Conservation (phyloP, 1,140 invertebrate genomes). For the Hylaeus anthracinus region DNA sequence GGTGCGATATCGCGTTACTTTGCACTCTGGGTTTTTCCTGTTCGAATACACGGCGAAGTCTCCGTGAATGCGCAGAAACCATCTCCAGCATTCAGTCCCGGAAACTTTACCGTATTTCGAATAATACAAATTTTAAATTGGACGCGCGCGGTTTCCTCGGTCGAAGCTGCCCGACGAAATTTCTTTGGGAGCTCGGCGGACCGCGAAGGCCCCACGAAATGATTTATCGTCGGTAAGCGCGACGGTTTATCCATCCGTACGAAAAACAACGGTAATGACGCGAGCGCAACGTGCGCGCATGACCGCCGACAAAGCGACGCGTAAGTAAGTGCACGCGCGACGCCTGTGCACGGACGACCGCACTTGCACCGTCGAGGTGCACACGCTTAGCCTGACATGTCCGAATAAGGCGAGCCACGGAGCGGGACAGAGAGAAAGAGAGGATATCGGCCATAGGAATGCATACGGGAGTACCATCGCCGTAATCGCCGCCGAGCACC, state of each 20-base stretch:
- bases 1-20: no score
- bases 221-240: conserved; percentile 10
- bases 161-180: neutral
- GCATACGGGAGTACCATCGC: conserved; percentile 14
- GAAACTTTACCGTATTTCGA: no score
- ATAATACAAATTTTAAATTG: no score
- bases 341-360: conserved; percentile 27
- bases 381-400: conserved; percentile 43
- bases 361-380: conserved; percentile 36
- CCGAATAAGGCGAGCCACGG: conserved; percentile 62
- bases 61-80: no score
- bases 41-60: no score
- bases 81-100: no score
- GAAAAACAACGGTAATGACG: conserved; percentile 44
- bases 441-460: conserved; percentile 40
- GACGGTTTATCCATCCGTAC: conserved; percentile 15
- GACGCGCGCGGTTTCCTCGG: no score
- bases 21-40: no score
- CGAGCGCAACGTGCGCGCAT: neutral
- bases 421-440: conserved; percentile 37
- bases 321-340: conserved; percentile 28
- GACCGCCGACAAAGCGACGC: conserved; percentile 23
- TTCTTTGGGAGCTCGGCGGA: neutral
- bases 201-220: conserved; percentile 5
- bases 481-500: neutral